Conservation (phyloP, 2,113 vertebrate genomes). For the Taurulus bubalis region DNA sequence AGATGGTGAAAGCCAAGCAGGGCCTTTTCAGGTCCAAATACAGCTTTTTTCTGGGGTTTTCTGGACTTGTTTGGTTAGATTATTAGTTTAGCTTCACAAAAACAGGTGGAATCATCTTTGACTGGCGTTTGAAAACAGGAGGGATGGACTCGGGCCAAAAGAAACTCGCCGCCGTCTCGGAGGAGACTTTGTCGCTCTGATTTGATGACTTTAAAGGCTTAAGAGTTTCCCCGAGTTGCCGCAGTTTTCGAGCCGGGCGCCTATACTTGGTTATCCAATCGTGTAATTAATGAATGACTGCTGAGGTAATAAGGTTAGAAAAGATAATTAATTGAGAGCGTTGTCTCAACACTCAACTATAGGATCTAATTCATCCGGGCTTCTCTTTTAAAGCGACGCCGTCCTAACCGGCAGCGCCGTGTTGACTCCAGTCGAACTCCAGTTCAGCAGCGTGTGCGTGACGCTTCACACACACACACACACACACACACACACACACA, state of each 20-base stretch:
- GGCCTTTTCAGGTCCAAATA: too few relatives aligned
- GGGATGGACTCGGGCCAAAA: conserved; percentile 6
- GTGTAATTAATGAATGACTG: conserved; percentile 50
- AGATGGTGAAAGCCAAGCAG: too few relatives aligned
- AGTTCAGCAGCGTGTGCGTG: background rate
- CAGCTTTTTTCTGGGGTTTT: too few relatives aligned
- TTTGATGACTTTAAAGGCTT: conserved; percentile 35
- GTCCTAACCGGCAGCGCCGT: background rate
- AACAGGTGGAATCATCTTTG: conserved; percentile 31
- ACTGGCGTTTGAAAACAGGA: conserved; percentile 1
- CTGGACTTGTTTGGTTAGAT: conserved; percentile 20
- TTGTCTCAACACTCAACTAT: conserved; percentile 43
- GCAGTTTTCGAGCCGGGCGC: background rate
- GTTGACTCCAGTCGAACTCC: conserved; percentile 19
- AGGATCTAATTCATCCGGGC: conserved; percentile 34
- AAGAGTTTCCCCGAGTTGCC: conserved; percentile 5
- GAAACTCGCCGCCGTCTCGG: background rate
- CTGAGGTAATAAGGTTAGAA: conserved; percentile 62
- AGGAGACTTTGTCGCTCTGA: conserved; percentile 5
- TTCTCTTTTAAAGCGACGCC: conserved; percentile 26
- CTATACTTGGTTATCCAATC: conserved; percentile 39
- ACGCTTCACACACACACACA: conserved; percentile 1
- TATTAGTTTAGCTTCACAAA: conserved; percentile 35
- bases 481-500: too few relatives aligned
- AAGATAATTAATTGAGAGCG: conserved; percentile 48